phyloP scores from a whole-genome alignment of 2,113 vertebrate genomes.

The Ictalurus furcatus region DNA sequence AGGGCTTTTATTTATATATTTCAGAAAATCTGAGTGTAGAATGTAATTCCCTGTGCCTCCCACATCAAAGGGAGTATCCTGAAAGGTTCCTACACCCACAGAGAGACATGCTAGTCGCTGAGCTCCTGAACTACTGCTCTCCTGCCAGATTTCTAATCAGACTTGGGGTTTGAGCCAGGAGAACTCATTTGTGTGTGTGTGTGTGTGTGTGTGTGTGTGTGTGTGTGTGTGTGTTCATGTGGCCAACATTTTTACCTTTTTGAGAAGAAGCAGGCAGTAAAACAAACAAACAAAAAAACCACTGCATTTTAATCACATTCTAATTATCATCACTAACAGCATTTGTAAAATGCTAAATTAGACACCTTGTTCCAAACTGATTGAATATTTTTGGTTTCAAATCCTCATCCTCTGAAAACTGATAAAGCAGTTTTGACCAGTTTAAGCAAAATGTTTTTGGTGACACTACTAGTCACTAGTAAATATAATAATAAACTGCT shows the following conservation, averaged over 20 bases:
- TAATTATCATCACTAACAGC: no score
- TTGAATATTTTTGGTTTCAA: no score
- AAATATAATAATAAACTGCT: neutral
- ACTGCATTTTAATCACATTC: no score
- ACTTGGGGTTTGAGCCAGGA: slow-evolving; percentile 34
- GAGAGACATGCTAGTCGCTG: slow-evolving; percentile 32
- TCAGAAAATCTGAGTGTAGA: slow-evolving; percentile 44
- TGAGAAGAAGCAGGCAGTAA: no score
- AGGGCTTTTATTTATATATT: slow-evolving; percentile 45
- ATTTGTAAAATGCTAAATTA: no score
- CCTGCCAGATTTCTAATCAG: slow-evolving; percentile 45
- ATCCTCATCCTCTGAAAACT: no score
- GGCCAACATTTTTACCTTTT: no score
- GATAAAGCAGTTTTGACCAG: neutral
- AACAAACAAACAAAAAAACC: no score
- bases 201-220: no score
- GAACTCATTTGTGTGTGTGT: neutral
- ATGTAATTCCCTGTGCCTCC: slow-evolving; percentile 43
- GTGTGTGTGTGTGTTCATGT: no score
- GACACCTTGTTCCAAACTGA: no score
- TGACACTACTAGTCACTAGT: neutral
- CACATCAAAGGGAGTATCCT: slow-evolving; percentile 51
- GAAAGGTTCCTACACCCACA: slow-evolving; percentile 46
- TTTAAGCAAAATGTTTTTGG: no score
- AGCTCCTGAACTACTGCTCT: slow-evolving; percentile 22